A percentile compares a stretch with the other conserved stretches of the same genome.
These are phyloP conservation scores for Meliscaeva auricollis DNA, from an alignment of 2,888 invertebrate species.

Conservation along the genomic window DNA sequence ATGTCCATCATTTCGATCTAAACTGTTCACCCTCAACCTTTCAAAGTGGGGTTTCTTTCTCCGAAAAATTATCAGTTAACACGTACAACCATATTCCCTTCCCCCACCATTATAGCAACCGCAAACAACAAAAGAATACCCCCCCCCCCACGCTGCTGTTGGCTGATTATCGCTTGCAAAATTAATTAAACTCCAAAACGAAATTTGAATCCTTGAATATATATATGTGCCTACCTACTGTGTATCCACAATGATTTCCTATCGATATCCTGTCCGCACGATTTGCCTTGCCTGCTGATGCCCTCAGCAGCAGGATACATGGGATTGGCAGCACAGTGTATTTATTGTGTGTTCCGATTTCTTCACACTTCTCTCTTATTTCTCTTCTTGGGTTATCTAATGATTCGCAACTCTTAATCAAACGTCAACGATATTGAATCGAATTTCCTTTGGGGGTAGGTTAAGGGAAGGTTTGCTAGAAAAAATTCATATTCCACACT, in stretches of 20 bases:
- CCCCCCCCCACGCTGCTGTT: neutral
- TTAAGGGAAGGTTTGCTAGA: neutral
- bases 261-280: constrained; percentile 51
- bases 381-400: constrained; percentile 23
- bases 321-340: neutral
- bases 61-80: constrained; percentile 47
- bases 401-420: constrained; percentile 68
- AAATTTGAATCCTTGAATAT: constrained; percentile 61
- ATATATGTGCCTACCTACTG: neutral
- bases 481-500: constrained; percentile 48
- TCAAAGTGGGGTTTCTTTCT: neutral
- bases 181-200: constrained; percentile 70
- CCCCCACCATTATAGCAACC: neutral
- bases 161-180: constrained; percentile 56
- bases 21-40: neutral
- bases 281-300: constrained; percentile 22
- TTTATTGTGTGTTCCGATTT: constrained; percentile 7
- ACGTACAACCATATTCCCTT: constrained; percentile 2
- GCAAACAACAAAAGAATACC: constrained; percentile 4
- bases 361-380: constrained; percentile 15
- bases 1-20: constrained; percentile 8
- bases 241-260: constrained; percentile 36
- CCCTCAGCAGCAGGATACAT: neutral
- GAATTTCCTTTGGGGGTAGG: constrained; percentile 55
- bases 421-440: constrained; percentile 73